Percentiles rank a stretch among this genome's conserved stretches.
phyloP scores from a whole-genome alignment of 2,113 vertebrate genomes.

The Neopipo cinnamomea region DNA sequence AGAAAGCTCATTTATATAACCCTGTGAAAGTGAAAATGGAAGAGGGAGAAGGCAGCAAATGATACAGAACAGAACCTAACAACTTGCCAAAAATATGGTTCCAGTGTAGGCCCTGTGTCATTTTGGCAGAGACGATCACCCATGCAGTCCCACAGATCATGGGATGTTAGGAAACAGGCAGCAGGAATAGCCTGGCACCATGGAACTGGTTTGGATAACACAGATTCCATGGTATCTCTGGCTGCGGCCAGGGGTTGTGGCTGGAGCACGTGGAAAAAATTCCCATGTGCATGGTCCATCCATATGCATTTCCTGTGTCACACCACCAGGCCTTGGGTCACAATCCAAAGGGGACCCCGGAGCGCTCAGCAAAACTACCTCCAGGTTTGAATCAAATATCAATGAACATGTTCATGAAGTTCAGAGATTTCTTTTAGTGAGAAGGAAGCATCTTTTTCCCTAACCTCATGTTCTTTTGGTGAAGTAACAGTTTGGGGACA shows the following conservation, averaged over 20 bases:
- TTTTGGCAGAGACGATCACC: not conserved
- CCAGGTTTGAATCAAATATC: not conserved
- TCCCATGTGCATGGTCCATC: too few species aligned
- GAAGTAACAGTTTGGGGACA: not conserved
- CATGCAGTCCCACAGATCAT: fast-evolving
- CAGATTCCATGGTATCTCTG: not conserved
- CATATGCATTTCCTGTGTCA: not conserved
- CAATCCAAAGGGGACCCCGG: not conserved
- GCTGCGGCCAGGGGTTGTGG: not conserved
- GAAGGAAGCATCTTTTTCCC: not conserved
- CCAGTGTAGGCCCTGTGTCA: fast-evolving
- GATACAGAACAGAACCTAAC: not conserved
- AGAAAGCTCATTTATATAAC: not conserved
- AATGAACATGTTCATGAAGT: fast-evolving
- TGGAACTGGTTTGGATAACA: not conserved
- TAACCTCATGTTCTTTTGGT: not conserved
- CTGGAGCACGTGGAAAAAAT: too few species aligned
- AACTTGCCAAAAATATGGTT: not conserved
- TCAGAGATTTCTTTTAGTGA: not conserved
- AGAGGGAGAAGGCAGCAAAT: not conserved
- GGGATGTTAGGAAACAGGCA: not conserved
- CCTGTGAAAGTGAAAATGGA: not conserved
- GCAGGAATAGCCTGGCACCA: not conserved
- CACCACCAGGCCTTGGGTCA: not conserved
- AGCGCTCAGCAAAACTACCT: not conserved